These are phyloP conservation scores for Rhinichthys klamathensis DNA, from an alignment of 2,113 vertebrate genomes.

Conservation along the genomic window DNA sequence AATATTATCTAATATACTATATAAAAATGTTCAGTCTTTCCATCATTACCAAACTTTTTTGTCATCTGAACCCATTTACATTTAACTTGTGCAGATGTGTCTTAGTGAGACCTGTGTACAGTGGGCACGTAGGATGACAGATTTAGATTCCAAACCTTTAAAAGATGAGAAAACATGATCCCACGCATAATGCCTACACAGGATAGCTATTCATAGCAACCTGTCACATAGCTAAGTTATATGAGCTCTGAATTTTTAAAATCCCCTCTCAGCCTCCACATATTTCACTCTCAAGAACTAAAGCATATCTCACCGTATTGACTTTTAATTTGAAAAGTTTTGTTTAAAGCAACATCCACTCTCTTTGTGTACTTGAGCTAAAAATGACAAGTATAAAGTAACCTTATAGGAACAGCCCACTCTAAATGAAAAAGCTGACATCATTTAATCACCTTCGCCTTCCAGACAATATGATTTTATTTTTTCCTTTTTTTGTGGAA, in stretches of 20 bases:
- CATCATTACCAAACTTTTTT: background rate
- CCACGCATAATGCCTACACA: constrained; percentile 25
- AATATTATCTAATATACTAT: background rate
- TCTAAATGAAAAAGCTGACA: background rate
- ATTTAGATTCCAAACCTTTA: constrained; percentile 1
- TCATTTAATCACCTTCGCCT: background rate
- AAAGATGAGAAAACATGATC: constrained; percentile 24
- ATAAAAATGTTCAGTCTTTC: background rate
- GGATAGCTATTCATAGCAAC: constrained; percentile 27
- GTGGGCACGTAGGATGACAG: background rate
- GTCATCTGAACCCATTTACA: background rate
- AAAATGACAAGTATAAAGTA: constrained; percentile 64
- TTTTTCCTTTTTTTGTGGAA: too few relatives aligned
- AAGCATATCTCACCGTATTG: background rate
- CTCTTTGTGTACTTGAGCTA: constrained; percentile 49
- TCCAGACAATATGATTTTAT: too few relatives aligned
- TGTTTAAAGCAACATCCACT: background rate
- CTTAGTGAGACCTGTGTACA: background rate
- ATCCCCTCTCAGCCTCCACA: constrained; percentile 16
- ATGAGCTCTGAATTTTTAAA: constrained; percentile 14
- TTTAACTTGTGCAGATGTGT: background rate
- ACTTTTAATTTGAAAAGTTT: background rate
- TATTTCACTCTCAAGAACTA: background rate
- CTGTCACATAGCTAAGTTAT: constrained; percentile 28
- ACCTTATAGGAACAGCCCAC: background rate